Conservation (phyloP, 2,113 vertebrate genomes). For the Catharus bicknelli region DNA sequence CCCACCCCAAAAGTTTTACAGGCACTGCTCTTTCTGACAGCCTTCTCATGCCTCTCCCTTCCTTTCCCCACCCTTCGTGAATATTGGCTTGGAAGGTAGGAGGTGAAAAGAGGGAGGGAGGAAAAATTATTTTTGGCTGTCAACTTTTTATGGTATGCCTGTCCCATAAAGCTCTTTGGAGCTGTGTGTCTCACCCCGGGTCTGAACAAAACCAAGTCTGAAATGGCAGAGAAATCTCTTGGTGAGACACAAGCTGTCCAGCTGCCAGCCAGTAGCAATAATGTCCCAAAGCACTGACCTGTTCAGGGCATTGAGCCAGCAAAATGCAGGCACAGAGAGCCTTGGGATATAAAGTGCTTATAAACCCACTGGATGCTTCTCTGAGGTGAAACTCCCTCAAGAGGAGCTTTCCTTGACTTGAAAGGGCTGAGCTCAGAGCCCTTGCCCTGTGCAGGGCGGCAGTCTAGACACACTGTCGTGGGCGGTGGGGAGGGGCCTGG, state of each 20-base stretch:
- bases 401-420: not conserved
- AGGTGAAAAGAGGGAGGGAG: not conserved
- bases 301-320: fast-evolving
- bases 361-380: not conserved
- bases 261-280: not conserved
- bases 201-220: conserved; percentile 1
- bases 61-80: not conserved
- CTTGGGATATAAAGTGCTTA: not conserved
- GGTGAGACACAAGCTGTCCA: not conserved
- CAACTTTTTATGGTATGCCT: not conserved
- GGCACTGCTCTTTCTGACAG: not conserved
- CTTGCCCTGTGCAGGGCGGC: fast-evolving
- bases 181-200: fast-evolving
- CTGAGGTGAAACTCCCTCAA: not conserved
- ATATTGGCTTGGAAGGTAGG: not conserved
- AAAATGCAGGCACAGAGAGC: not conserved
- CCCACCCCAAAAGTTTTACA: not conserved
- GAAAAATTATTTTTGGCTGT: conserved; percentile 28
- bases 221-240: not conserved
- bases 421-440: not conserved
- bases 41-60: not conserved
- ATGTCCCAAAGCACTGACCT: not conserved
- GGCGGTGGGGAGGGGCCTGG: fast-evolving
- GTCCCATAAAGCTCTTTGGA: not conserved
- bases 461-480: not conserved